Evolutionary conservation across 1,140 invertebrate species (phyloP), one percentile per base, ranked within the genome.

Genomic region (Penaeus vannamei): DNA sequence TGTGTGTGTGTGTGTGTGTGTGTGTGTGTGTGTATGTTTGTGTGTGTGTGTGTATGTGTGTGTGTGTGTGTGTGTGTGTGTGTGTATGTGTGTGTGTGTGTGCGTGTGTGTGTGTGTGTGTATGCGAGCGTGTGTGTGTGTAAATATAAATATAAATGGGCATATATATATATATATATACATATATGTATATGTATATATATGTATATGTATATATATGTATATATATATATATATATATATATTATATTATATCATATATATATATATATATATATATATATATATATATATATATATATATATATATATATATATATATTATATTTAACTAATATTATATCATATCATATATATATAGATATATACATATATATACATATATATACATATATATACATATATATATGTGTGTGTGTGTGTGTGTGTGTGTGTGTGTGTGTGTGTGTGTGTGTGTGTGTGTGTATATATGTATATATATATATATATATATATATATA

Each of bases 401-500:
- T 69, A 69, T 69, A 69, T 69, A 69, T 69, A 69, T 69, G 29
- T 69, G 29, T 69, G 29, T 69, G 29, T 7, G 64, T n/a, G 29
- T 69, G 5, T 69, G 29, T 69, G 19, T 69, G 5, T 69, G 29
- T 69, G 29, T 4, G 29, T 4, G 29, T 19, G 29, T 19, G 29
- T 69, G 29, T 69, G 29, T 19, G 29, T 69, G 29, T 69, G 29
- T 69, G 29, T 69, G 3, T 69, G 29, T 69, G 29, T 69, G 29
- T 69, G 29, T 69, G 29, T 69, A 69, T 69, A 69, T 69, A 69
- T 69, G 29, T 69, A 69, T 22, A 69, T 69, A 69, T 69, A 69
- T 69, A 69, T 69, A 69, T 69, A 69, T 69, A 69, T 69, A 69
- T 69, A 69, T 69, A 5, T 69, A 69, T 69, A 69, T 69, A 69